phyloP scores from a whole-genome alignment of 2,113 vertebrate genomes.

The Callipepla squamata region DNA sequence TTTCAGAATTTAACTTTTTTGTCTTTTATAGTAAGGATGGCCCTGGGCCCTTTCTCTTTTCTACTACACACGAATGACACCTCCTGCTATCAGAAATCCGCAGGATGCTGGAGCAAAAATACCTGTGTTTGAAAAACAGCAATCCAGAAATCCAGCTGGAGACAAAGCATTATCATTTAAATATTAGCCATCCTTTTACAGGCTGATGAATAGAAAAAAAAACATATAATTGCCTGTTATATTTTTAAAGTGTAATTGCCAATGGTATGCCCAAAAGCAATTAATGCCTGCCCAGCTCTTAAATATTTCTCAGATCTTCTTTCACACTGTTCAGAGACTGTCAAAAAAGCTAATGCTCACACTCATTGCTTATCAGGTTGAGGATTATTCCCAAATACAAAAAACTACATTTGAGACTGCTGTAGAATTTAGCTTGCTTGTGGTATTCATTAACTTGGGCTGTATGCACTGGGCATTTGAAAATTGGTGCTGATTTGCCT shows the following conservation, averaged over 20 bases:
- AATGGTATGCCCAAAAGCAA: not conserved
- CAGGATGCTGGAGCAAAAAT: not conserved
- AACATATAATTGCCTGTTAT: not conserved
- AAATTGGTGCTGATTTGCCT: not conserved
- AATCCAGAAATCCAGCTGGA: not conserved
- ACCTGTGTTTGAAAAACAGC: not conserved
- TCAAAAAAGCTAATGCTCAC: not conserved
- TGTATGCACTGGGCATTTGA: not conserved
- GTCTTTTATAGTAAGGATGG: not conserved
- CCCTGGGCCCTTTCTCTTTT: not conserved
- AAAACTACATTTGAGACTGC: not conserved
- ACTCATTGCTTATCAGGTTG: not conserved
- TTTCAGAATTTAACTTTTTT: not conserved
- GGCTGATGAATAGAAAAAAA: not conserved
- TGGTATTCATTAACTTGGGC: not conserved
- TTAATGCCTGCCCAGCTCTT: not conserved
- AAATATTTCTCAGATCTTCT: not conserved
- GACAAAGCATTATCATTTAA: not conserved
- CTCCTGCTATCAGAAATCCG: not conserved
- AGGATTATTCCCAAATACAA: not conserved
- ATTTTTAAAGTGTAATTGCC: not conserved
- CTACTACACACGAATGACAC: not conserved
- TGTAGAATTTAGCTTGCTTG: not conserved
- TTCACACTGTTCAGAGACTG: not conserved
- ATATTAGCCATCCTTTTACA: not conserved